Percentiles rank a stretch among this genome's conserved stretches.
Conservation (phyloP, 2,113 vertebrate species). For the Ctenomys sociabilis region DNA sequence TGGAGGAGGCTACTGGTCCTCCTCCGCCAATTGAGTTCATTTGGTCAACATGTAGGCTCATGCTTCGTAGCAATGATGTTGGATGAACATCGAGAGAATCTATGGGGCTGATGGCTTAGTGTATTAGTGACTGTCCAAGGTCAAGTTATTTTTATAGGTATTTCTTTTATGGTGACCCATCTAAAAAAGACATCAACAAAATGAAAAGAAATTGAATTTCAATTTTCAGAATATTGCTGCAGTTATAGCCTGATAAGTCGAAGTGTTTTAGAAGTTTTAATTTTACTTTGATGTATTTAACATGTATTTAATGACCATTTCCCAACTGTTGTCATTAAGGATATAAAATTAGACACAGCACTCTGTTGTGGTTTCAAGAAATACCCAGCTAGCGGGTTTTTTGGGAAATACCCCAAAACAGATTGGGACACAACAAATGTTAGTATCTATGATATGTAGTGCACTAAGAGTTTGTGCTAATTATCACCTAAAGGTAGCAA, state of each 20-base stretch:
- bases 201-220: conserved; percentile 67
- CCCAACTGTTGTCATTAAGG: not conserved
- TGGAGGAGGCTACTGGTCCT: not conserved
- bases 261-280: conserved; percentile 53
- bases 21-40: conserved; percentile 54
- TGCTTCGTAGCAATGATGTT: conserved; percentile 50
- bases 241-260: conserved; percentile 34
- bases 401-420: not conserved
- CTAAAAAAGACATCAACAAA: conserved; percentile 52
- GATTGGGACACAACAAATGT: not conserved
- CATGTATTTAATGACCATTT: conserved; percentile 6
- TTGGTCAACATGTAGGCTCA: conserved; percentile 37
- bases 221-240: conserved; percentile 62
- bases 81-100: conserved; percentile 48
- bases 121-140: conserved; percentile 46
- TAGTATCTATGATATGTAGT: not conserved
- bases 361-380: conserved; percentile 25
- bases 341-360: conserved; percentile 6
- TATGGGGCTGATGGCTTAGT: not conserved
- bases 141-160: conserved; percentile 47
- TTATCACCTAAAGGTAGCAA: not conserved
- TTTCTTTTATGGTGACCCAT: conserved; percentile 43
- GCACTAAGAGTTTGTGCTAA: not conserved
- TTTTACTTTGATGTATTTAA: conserved; percentile 52
- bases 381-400: not conserved